phyloP scores from a whole-genome alignment of 1,140 invertebrate genomes.

The Nasonia giraulti region DNA sequence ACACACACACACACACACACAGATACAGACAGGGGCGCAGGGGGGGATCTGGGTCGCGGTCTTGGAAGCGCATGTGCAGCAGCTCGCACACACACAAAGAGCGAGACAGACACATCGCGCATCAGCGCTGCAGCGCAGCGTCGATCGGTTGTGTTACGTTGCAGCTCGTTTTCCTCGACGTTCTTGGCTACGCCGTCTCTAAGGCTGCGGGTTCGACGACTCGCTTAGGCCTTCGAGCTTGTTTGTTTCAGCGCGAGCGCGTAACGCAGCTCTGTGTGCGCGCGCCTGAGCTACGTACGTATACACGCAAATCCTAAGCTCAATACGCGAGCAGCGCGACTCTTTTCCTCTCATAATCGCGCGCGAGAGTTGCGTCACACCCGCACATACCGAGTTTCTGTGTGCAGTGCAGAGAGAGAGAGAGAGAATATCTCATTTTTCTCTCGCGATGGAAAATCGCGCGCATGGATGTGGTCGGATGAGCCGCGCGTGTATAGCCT shows the following conservation, averaged over 20 bases:
- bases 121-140: not conserved
- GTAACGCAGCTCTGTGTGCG: not conserved
- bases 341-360: slow-evolving; percentile 14
- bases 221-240: slow-evolving; percentile 13
- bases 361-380: not conserved
- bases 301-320: not conserved
- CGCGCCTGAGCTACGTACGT: not conserved
- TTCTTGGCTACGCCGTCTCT: slow-evolving; percentile 29
- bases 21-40: not conserved
- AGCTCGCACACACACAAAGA: not conserved
- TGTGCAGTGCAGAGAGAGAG: too few species aligned
- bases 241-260: slow-evolving; percentile 4
- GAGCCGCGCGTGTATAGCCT: too few species aligned
- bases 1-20: not conserved
- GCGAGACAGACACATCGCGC: not conserved
- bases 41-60: slow-evolving; percentile 45
- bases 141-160: slow-evolving; percentile 20
- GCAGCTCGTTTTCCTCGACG: slow-evolving; percentile 35
- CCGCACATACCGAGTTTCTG: not conserved
- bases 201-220: slow-evolving; percentile 28
- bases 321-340: not conserved
- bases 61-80: slow-evolving; percentile 49
- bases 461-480: not conserved
- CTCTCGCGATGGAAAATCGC: not conserved
- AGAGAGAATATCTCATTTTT: not conserved